Base-by-base conservation (phyloP, 2,797 vertebrate species). In the Eupleurogrammus muticus region DNA sequence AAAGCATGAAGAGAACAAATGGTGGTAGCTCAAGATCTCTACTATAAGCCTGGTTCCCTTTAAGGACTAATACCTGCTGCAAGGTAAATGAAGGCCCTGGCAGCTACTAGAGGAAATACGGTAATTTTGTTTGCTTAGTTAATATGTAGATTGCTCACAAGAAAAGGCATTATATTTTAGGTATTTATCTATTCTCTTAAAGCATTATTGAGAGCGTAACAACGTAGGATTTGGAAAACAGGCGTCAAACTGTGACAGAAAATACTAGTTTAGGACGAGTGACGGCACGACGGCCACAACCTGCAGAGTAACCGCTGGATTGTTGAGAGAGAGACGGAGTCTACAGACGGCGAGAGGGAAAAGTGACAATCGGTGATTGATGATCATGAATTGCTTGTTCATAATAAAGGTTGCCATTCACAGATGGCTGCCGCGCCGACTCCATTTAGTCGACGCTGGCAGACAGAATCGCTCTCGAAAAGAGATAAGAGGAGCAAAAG, bases 291-390 rank as follows among this genome's bases (percentile, higher is more conserved):
- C 6, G n/a, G 28, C 28, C 28, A 50, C 51, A 66, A 42, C 34
- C 51, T 66, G 56, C 74, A 63, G 52, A 23, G 19, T 19, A 49
- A 57, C 51, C 46, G 38, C 36, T 4, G 34, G 53, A 52, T 35
- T 21, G 34, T 24, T 9, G 21, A 4, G 8, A 28, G 40, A 14
- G 51, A 49, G 28, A 38, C n/a, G 16, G 65, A 57, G 66, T 58
- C 59, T 38, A 48, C 44, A 56, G 28, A 57, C n/a, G 32, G n/a
- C 36, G 48, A 55, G 34, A 20, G 28, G 6, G 14, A 40, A 34
- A 64, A 9, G 44, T 49, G 61, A 56, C 21, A 72, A 32, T 47
- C 17, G 65, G 58, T 62, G 58, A 70, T 47, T 19, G 65, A 64
- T 62, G 58, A 70, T 62, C 44, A 71, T 48, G 56, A 69, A 54